These are phyloP conservation scores for Myotis vivesi DNA, from an alignment of 2,797 vertebrate species.

Conservation along the genomic window DNA sequence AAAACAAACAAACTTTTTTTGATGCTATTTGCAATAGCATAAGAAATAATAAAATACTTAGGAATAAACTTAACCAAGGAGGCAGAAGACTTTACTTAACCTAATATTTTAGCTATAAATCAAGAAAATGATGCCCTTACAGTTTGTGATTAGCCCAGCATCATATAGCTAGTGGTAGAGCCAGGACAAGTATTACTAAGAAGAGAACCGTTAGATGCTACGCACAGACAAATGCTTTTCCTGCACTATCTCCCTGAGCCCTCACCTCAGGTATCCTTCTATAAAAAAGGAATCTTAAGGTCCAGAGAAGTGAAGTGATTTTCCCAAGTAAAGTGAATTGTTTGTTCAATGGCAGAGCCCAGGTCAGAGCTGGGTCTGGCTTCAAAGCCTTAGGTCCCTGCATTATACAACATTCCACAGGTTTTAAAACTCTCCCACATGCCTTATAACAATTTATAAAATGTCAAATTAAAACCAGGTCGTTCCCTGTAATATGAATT, in stretches of 20 bases:
- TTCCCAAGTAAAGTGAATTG: not conserved
- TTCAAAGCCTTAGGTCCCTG: not conserved
- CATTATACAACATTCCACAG: not conserved
- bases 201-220: rapidly evolving
- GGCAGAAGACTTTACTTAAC: not conserved
- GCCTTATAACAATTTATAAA: constrained; percentile 37
- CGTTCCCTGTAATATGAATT: constrained; percentile 27
- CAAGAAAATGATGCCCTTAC: not conserved
- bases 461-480: constrained; percentile 43
- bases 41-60: not conserved
- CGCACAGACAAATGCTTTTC: rapidly evolving
- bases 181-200: not conserved
- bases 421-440: not conserved
- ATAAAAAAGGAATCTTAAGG: not conserved
- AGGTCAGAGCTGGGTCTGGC: not conserved
- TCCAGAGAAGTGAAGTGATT: not conserved
- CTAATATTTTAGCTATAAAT: not conserved
- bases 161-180: not conserved
- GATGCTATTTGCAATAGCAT: not conserved
- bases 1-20: not conserved
- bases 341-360: not conserved
- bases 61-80: not conserved
- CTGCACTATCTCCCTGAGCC: no score
- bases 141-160: not conserved
- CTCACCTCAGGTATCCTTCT: not conserved